A percentile compares a stretch with the other conserved stretches of the same genome.
Conservation (phyloP, 2,113 vertebrate species). For the Parotia lawesii region DNA sequence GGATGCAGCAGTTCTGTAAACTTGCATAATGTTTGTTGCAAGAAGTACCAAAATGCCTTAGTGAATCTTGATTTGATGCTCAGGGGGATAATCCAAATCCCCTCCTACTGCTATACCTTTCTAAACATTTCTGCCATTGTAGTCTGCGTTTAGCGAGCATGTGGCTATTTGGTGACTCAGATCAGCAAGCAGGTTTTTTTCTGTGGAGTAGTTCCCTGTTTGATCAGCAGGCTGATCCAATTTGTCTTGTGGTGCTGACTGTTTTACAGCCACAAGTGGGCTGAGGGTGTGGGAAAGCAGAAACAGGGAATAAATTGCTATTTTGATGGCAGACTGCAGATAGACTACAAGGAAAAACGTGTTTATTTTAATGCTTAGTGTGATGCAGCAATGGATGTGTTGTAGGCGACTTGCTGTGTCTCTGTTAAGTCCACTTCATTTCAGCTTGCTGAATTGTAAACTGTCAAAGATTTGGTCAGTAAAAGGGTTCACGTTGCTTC, state of each 20-base stretch:
- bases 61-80: background rate
- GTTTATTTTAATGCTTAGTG: background rate
- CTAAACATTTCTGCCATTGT: background rate
- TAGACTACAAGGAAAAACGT: background rate
- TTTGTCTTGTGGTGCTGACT: background rate
- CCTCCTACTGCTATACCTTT: background rate
- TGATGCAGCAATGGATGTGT: background rate
- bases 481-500: background rate
- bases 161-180: background rate
- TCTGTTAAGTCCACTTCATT: background rate
- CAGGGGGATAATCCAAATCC: background rate
- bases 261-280: background rate
- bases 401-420: background rate
- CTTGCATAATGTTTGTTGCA: background rate
- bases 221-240: background rate
- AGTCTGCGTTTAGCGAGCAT: background rate
- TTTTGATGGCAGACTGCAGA: background rate
- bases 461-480: background rate
- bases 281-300: background rate
- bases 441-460: background rate
- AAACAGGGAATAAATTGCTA: background rate
- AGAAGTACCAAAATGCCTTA: background rate
- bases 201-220: background rate
- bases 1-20: background rate
- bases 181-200: background rate